Evolutionary conservation across 2,113 vertebrate species (phyloP), one percentile per base, ranked within the genome.

Genomic region (Monarcha castaneiventris): DNA sequence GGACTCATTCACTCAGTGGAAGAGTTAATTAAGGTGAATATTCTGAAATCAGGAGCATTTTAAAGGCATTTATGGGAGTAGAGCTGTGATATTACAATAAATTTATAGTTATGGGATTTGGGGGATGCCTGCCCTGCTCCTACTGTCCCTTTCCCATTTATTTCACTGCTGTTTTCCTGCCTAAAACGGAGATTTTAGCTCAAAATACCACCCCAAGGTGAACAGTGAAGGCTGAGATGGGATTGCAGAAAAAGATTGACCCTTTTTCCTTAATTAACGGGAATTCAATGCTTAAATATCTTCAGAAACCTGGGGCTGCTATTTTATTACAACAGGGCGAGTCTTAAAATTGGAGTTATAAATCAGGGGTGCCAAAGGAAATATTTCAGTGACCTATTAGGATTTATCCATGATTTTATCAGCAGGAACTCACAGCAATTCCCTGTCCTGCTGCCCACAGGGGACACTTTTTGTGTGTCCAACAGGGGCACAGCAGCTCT

Each of bases 291-390:
- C 72, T 78, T 13, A 46, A 41, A 25, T 12, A 25, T 1, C 66
- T 51, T 11, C 15, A 12, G 3, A 67, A 87, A 14, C 25, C 54
- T 12, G 43, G 30, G 17, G 19, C 46, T 44, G 11, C 22, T 13
- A 5, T 29, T 72, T 66, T 10, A 7, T 41, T 12, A 3, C 41
- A 44, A 2, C 22, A 35, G 22, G 10, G 21, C 13, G 33, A n/a
- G 33, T 4, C 33, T 22, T 9, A n/a, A 15, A n/a, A 22, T 4
- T 19, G 39, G 41, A 21, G 17, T 66, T 46, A 0, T 0, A 19
- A 37, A 37, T 37, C 37, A 37, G 37, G 37, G 37, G 37, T 37
- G 37, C 37, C 37, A 37, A 37, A 37, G 37, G 37, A 37, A 37
- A 37, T 37, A 37, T 37, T 37, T 37, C 22, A 22, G 43, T 2